Conservation (phyloP, 2,797 vertebrate genomes). For the Australoheros facetus region DNA sequence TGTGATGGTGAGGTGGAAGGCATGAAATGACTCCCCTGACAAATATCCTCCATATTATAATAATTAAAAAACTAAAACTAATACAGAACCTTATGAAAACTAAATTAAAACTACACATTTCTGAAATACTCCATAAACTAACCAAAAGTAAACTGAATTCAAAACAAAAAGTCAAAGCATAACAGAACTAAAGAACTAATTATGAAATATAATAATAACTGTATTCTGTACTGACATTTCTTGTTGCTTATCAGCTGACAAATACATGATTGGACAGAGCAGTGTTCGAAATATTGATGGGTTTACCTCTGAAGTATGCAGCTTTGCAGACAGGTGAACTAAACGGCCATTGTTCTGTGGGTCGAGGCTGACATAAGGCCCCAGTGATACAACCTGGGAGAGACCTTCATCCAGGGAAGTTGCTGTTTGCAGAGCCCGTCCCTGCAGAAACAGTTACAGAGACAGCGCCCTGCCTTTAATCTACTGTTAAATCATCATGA, state of each 20-base stretch:
- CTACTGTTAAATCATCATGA: background rate
- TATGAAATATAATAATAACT: too few species aligned
- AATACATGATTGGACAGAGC: too few species aligned
- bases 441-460: slow-evolving; percentile 71
- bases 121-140: background rate
- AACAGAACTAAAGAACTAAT: too few species aligned
- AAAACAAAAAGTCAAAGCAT: too few species aligned
- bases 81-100: background rate
- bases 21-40: background rate
- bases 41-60: background rate
- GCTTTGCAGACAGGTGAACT: slow-evolving; percentile 86
- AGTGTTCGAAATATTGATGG: background rate
- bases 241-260: background rate
- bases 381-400: slow-evolving; percentile 85
- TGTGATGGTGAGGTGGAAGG: background rate
- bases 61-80: background rate
- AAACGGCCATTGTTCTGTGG: slow-evolving; percentile 86
- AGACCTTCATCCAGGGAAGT: slow-evolving; percentile 90
- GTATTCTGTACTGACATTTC: too few species aligned
- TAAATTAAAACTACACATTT: too few species aligned
- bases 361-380: slow-evolving; percentile 75
- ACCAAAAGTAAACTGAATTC: too few species aligned
- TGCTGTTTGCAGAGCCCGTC: slow-evolving; percentile 86
- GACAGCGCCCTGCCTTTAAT: background rate
- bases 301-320: slow-evolving; percentile 88